Percentiles rank a stretch among this genome's conserved stretches.
These are phyloP conservation scores for Odontamblyopus lacepedii DNA, from an alignment of 2,797 vertebrate genomes.

Conservation along the genomic window DNA sequence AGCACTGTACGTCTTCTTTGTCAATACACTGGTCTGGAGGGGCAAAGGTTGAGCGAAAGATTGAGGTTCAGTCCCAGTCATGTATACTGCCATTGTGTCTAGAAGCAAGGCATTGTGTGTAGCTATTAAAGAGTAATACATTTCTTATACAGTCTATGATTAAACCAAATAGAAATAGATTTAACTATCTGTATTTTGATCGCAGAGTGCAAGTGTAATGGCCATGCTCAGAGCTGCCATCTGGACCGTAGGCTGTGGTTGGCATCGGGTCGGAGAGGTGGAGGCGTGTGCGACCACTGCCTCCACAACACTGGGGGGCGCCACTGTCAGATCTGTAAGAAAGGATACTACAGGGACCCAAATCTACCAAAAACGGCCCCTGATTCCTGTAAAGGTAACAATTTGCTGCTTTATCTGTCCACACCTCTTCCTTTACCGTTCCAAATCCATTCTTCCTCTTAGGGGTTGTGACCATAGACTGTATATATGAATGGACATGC, in stretches of 20 bases:
- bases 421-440: not conserved
- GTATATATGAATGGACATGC: too few species aligned
- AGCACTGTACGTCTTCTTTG: not conserved
- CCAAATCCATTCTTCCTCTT: not conserved
- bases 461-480: not conserved
- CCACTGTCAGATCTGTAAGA: conserved; percentile 88
- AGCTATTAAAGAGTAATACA: too few species aligned
- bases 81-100: too few species aligned
- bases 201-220: conserved; percentile 91
- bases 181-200: conserved; percentile 13
- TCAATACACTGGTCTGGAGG: too few species aligned
- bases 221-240: conserved; percentile 87
- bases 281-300: conserved; percentile 86
- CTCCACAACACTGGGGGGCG: conserved; percentile 89
- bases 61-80: too few species aligned
- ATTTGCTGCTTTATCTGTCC: not conserved
- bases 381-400: conserved; percentile 89
- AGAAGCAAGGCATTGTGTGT: too few species aligned
- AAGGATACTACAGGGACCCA: conserved; percentile 88
- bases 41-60: too few species aligned
- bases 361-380: conserved; percentile 79
- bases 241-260: conserved; percentile 85
- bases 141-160: not conserved
- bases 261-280: conserved; percentile 82
- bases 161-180: not conserved